Base-by-base conservation (phyloP, 30 jellyfish, hydroid and myxozoan genomes). In the Cassiopea xamachana region DNA sequence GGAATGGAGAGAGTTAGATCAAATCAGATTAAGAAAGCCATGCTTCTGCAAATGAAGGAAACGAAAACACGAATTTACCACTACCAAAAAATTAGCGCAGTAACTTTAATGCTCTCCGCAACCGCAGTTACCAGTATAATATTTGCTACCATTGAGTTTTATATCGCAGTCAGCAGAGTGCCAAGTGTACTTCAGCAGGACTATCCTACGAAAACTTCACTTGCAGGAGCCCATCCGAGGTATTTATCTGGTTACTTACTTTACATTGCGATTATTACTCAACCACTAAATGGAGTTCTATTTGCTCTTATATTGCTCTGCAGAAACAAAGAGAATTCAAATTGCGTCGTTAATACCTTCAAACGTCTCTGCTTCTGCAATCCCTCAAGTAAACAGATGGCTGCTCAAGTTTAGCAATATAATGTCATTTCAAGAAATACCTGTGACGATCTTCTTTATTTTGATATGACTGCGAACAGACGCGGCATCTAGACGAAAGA, bases 361-460 rank as follows among this genome's bases (percentile, higher is more conserved):
- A 71, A 55, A 19, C n/a, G 27, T 9, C 4, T 8, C 55, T 71
- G 55, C 51, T 18, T n/a, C 39, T 27, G 39, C 39, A 27, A 27
- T 71, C 18, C 18, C n/a, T 47, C 59, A 15, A 45, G 49, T 79
- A 1, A 79, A 50, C 46, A 79, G 73, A 59, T 46, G 1, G 7
- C 77, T 17, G 77, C 1, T 1, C 0, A 48, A 7, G 74, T 64
- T 64, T 64, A 64, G 74, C 6, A 2, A 5, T 64, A 9, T 64
- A 17, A 64, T 55, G 12, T 55, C 7, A 3, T 55, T 10, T 55
- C 12, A 10, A 55, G 64, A 55, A 55, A 55, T 51, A 78, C 87
- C 87, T 51, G 87, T 47, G 48, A 1, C 27, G n/a, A 78, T 58
- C 17, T 78, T 43, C 75, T 78, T 78, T 59, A 78, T 78, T 46